These are phyloP conservation scores for Brenthis daphne DNA, from an alignment of 2,888 invertebrate genomes.

Conservation along the genomic window DNA sequence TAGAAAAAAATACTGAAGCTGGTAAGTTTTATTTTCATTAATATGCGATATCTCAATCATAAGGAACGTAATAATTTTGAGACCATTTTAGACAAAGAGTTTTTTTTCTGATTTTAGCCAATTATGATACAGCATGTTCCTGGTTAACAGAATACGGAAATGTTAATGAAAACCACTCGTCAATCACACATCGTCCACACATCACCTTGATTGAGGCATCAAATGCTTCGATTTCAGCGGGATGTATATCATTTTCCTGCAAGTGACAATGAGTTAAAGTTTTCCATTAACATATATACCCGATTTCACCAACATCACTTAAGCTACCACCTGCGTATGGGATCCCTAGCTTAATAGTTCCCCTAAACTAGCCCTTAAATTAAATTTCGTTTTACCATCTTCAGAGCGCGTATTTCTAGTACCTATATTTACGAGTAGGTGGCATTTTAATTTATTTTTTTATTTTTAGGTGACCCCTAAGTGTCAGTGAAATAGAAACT, in stretches of 20 bases:
- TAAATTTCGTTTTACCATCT: too few species aligned
- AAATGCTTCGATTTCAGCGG: slow-evolving; percentile 73
- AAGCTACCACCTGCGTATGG: too few species aligned
- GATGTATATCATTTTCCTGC: slow-evolving; percentile 72
- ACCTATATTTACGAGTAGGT: too few species aligned
- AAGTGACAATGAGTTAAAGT: slow-evolving; percentile 51
- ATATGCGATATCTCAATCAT: slow-evolving; percentile 19
- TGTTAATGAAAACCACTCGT: slow-evolving; percentile 36
- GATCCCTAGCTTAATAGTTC: too few species aligned
- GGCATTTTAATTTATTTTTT: too few species aligned
- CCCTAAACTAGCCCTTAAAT: too few species aligned
- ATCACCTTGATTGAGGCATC: slow-evolving; percentile 79
- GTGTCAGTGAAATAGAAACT: too few species aligned
- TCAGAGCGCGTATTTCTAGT: too few species aligned
- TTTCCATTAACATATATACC: background rate
- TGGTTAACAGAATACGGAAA: slow-evolving; percentile 24
- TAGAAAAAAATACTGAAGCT: slow-evolving; percentile 12
- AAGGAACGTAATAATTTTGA: slow-evolving; percentile 1
- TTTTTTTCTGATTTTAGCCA: slow-evolving; percentile 27
- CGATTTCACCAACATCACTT: too few species aligned
- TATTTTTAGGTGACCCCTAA: too few species aligned
- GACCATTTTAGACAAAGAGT: slow-evolving; percentile 14
- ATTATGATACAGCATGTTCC: slow-evolving; percentile 31
- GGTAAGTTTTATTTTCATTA: slow-evolving; percentile 8
- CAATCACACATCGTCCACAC: slow-evolving; percentile 49